Evolutionary conservation across 2,888 invertebrate species (phyloP).

Genomic region (Diogma glabrata): DNA sequence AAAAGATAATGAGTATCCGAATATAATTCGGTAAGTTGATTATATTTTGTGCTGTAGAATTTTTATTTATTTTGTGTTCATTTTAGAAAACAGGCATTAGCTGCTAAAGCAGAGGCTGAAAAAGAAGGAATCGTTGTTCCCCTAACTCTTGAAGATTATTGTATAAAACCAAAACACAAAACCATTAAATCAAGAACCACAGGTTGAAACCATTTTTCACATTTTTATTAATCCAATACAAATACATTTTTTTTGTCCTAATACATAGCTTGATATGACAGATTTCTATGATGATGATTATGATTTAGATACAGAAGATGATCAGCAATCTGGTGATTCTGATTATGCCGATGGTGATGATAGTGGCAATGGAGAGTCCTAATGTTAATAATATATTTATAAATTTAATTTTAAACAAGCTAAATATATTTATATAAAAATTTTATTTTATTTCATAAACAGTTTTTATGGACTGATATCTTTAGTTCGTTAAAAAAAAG

Average conservation of each 20-base stretch:
- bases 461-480: too few species aligned
- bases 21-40: constrained; percentile 94
- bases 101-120: constrained; percentile 89
- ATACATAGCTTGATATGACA: constrained; percentile 69
- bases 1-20: constrained; percentile 97
- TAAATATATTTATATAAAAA: too few species aligned
- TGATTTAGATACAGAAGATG: constrained; percentile 64
- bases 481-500: too few species aligned
- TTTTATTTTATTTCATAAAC: too few species aligned
- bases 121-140: constrained; percentile 96
- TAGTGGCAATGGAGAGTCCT: constrained; percentile 79
- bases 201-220: too few species aligned
- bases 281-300: constrained; percentile 96
- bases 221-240: neutral
- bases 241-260: constrained; percentile 11
- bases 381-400: constrained; percentile 26
- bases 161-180: constrained; percentile 87
- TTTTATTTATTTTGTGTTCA: neutral
- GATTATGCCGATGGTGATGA: constrained; percentile 71
- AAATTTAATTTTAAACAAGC: too few species aligned
- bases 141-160: constrained; percentile 95
- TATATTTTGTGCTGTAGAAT: too few species aligned
- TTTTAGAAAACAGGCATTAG: constrained; percentile 88
- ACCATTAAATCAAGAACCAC: constrained; percentile 66
- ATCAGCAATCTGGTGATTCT: constrained; percentile 54